Percentiles rank a stretch among this genome's conserved stretches.
These are phyloP conservation scores for Gallinago solitaria DNA, from an alignment of 2,797 vertebrate genomes.

Conservation along the genomic window DNA sequence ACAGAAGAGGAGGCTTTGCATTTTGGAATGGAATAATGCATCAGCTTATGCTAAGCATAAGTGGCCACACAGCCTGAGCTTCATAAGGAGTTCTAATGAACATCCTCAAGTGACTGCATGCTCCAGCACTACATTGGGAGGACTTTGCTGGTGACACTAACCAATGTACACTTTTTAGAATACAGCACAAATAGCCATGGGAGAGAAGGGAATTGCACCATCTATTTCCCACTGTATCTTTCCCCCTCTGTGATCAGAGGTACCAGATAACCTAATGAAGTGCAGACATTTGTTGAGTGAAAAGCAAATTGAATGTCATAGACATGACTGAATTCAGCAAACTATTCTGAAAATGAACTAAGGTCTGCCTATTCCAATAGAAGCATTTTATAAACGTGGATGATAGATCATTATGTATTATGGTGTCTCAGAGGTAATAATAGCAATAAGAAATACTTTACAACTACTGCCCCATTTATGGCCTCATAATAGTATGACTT, in stretches of 20 bases:
- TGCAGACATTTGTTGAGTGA: not conserved
- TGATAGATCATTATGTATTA: constrained; percentile 14
- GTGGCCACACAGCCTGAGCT: not conserved
- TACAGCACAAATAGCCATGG: rapidly evolving
- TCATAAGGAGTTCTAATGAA: not conserved
- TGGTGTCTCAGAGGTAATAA: not conserved
- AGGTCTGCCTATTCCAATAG: not conserved
- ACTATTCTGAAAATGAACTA: not conserved
- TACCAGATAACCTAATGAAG: not conserved
- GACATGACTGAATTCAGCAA: not conserved
- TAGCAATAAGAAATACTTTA: constrained; percentile 44
- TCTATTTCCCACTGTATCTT: not conserved
- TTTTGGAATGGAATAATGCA: not conserved
- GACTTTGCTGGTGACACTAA: not conserved
- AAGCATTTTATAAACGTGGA: not conserved
- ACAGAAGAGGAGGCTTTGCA: not conserved
- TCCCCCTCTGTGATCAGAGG: not conserved
- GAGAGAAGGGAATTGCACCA: not conserved
- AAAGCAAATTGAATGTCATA: not conserved
- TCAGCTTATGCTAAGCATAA: not conserved
- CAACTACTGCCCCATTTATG: not conserved
- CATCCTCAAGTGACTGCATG: rapidly evolving
- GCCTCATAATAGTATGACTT: not conserved
- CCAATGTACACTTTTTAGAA: rapidly evolving
- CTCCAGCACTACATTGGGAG: rapidly evolving